Evolutionary conservation across 2,888 invertebrate species (phyloP).

Genomic region (Hirtodrosophila duncani): DNA sequence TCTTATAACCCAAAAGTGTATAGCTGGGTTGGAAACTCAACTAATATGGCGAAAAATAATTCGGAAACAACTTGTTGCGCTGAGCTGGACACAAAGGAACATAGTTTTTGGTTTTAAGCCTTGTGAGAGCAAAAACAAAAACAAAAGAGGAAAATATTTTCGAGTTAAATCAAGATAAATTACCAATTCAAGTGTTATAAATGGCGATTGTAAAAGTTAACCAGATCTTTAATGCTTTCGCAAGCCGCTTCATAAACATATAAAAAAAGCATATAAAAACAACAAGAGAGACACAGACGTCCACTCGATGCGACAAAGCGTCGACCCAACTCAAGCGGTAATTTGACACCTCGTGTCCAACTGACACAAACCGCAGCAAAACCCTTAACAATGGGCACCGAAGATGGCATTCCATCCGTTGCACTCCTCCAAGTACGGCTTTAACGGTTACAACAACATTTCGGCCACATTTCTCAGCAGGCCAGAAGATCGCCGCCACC

Average conservation of each 20-base stretch:
- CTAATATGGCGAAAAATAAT: too few relatives aligned
- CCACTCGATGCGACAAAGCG: too few relatives aligned
- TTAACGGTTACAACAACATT: conserved; percentile 59
- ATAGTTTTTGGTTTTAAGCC: background rate
- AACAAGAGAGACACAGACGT: too few relatives aligned
- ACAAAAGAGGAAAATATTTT: too few relatives aligned
- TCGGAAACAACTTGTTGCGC: too few relatives aligned
- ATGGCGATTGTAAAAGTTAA: background rate
- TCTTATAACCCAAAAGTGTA: too few relatives aligned
- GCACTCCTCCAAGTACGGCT: too few relatives aligned
- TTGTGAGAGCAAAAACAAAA: conserved; percentile 5
- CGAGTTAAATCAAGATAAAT: conserved; percentile 5
- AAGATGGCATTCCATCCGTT: background rate
- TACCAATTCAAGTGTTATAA: conserved; percentile 11
- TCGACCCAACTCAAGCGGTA: conserved; percentile 40
- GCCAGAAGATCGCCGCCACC: background rate
- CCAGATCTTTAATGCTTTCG: too few relatives aligned
- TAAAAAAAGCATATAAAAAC: too few relatives aligned
- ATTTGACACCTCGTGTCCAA: conserved; percentile 50
- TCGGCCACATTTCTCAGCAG: conserved; percentile 37
- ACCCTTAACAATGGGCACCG: background rate
- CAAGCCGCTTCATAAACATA: too few relatives aligned
- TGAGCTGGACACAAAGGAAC: background rate
- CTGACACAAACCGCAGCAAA: background rate
- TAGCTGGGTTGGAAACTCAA: too few relatives aligned